Conservation (phyloP, 2,888 invertebrate species). For the Cephalotes varians region DNA sequence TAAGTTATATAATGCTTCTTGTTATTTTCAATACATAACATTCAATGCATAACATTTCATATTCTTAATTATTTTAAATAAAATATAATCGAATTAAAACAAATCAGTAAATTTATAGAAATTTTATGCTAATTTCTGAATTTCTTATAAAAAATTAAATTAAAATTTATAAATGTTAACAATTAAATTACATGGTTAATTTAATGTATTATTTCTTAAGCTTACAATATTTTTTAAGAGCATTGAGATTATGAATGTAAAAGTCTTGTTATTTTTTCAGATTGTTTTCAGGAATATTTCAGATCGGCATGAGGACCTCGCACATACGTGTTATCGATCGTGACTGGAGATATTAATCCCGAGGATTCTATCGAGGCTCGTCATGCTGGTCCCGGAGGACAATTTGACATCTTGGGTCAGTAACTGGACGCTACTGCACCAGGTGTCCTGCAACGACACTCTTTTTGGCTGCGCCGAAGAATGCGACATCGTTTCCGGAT, state of each 20-base stretch:
- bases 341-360: constrained; percentile 23
- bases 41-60: not conserved
- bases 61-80: not conserved
- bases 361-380: constrained; percentile 22
- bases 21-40: not conserved
- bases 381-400: constrained; percentile 69
- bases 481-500: constrained; percentile 69
- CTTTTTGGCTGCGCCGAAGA: constrained; percentile 71
- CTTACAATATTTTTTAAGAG: not conserved
- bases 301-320: not conserved
- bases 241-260: not conserved
- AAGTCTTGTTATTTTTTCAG: not conserved
- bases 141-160: constrained; percentile 2
- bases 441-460: constrained; percentile 77
- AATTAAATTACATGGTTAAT: not conserved
- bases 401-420: constrained; percentile 74
- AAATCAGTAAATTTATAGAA: not conserved
- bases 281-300: not conserved
- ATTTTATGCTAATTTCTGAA: not conserved
- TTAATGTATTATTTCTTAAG: not conserved
- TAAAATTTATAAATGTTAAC: not conserved
- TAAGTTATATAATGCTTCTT: not conserved
- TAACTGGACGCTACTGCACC: constrained; percentile 76
- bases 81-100: not conserved
- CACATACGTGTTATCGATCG: constrained; percentile 31